Percentiles rank a stretch among this genome's conserved stretches.
phyloP scores from a whole-genome alignment of 2,797 vertebrate species.

The Vultur gryphus region DNA sequence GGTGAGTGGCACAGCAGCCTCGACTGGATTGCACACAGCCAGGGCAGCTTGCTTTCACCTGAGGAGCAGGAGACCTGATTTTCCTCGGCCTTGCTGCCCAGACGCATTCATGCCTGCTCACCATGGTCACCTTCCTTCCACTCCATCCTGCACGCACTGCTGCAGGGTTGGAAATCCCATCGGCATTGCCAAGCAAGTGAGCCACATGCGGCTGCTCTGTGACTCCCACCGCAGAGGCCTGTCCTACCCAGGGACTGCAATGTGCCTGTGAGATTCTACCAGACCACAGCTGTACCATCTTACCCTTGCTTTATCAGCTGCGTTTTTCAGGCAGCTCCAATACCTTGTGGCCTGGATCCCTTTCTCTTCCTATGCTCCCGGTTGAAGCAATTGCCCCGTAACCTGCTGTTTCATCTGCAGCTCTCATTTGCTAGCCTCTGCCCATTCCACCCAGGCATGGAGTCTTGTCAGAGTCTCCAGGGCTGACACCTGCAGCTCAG shows the following conservation, averaged over 20 bases:
- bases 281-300: background rate
- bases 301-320: background rate
- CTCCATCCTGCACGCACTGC: rapidly evolving
- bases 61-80: background rate
- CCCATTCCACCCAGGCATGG: background rate
- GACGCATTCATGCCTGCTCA: background rate
- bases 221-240: background rate
- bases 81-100: background rate
- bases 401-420: background rate
- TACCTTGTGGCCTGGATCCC: background rate
- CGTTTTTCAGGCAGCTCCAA: background rate
- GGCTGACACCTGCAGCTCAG: background rate
- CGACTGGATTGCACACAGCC: background rate
- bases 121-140: rapidly evolving
- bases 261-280: background rate
- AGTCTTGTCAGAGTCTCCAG: background rate
- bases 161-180: background rate
- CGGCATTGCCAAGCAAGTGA: background rate
- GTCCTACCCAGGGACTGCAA: background rate
- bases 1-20: background rate
- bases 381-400: background rate
- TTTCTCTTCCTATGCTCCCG: background rate
- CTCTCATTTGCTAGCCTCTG: background rate
- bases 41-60: background rate
- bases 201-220: rapidly evolving